Evolutionary conservation across 2,797 vertebrate species (phyloP), one percentile per base, ranked within the genome.

Genomic region (Gephyroberyx darwinii): DNA sequence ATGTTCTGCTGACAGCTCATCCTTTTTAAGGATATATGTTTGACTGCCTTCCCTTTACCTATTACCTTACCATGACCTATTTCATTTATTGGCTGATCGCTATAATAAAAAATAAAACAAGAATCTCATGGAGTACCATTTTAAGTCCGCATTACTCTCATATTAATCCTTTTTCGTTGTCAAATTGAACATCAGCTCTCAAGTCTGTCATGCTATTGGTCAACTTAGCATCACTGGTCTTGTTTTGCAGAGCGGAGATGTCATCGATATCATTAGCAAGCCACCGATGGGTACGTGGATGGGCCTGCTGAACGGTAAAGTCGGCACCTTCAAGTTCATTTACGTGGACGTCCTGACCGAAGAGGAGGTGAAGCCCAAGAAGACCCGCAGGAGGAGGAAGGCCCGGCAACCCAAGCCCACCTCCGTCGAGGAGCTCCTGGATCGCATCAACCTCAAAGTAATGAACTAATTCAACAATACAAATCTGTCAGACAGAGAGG

Each of bases 251-350:
- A 96, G 94, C 52, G 98, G 97, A 43, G 98, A 99, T 17, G 90
- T 98, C 78, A 98, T 99, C 5, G 97, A 99, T 22, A 95, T 99
- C 82, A 99, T 99, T 85, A 99, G 97, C 87, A 99, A 99, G 78
- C 97, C 98, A 0, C 97, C 97, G 6, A 99, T 99, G 96, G 98
- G 98, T 0, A 99, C 97, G 2, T 99, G 98, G 98, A 99, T 99
- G 98, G 98, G 98, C 14, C 93, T 99, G 76, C 78, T 99, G 77
- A 96, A 94, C 84, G 97, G 98, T 69, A 99, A 99, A 87, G 98
- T 99, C 2, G 98, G 98, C 78, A 99, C 97, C 0, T 99, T 99
- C 92, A 99, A 99, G 87, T 99, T 99, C 84, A 98, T 99, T 81
- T 99, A 99, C 1, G 96, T 99, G 91, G 97, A 99, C 0, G 96